A percentile compares a stretch with the other conserved stretches of the same genome.
Conservation (phyloP, 2,113 vertebrate species). For the Empidonax traillii region DNA sequence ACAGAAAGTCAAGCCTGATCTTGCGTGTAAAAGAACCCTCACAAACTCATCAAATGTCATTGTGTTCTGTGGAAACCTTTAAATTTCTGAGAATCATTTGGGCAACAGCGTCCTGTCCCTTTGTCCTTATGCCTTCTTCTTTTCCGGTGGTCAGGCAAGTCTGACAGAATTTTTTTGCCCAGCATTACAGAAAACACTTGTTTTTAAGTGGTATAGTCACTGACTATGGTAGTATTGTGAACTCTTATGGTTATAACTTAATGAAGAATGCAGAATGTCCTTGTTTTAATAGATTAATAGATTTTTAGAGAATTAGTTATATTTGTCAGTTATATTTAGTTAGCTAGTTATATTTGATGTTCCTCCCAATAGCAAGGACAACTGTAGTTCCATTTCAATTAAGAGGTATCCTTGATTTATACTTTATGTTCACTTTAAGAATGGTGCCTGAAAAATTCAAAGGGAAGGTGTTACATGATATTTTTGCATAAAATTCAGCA, state of each 20-base stretch:
- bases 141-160: not conserved
- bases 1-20: not conserved
- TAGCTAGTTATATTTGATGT: not conserved
- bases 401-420: not conserved
- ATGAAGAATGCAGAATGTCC: not conserved
- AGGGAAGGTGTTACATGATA: not conserved
- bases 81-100: not conserved
- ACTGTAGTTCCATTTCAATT: not conserved
- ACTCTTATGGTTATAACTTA: not conserved
- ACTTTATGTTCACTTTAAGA: not conserved
- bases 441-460: not conserved
- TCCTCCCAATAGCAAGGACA: not conserved
- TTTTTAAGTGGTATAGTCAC: not conserved
- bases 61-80: not conserved
- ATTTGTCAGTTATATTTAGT: not conserved
- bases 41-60: not conserved
- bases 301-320: not conserved
- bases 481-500: not conserved
- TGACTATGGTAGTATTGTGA: not conserved
- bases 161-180: not conserved
- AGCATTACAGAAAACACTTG: not conserved
- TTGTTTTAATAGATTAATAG: not conserved
- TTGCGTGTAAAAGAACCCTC: not conserved
- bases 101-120: not conserved
- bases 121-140: accelerated